Evolutionary conservation across 2,797 vertebrate genomes (phyloP), one percentile per base, ranked within the genome.

Genomic region (Lepidocolaptes lacrymiger): DNA sequence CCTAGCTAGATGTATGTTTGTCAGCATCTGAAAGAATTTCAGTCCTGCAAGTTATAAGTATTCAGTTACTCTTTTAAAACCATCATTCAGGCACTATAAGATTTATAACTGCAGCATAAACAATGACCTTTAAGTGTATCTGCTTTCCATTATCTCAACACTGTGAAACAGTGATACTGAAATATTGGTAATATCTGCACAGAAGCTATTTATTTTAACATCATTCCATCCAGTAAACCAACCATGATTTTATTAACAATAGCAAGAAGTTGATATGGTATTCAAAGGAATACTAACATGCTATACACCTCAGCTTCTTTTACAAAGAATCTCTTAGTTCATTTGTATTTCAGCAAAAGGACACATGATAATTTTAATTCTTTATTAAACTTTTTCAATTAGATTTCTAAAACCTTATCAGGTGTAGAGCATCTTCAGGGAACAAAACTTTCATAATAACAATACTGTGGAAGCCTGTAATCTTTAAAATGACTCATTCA

Each of bases 191-290:
- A 94, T 96, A 95, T 95, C 80, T 14, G 64, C 77, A 97, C 72
- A 96, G 78, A 96, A 97, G 93, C 89, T 94, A 96, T 97, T 97
- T 97, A 96, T 97, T 98, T 97, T 87, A 83, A 96, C 96, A 95
- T 75, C 61, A 96, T 96, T 98, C 93, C 82, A 82, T 78, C 78
- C 85, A 87, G 76, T 96, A 95, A 93, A 95, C 68, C 95, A 93
- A 67, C 63, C 71, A 92, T 95, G 97, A 96, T 97, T 97, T 95
- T 97, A 97, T 97, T 97, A 97, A 97, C 84, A 97, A 95, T 90
- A 89, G 90, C 63, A 97, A 91, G 61, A 86, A 85, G 32, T 82
- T 92, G 94, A 96, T 91, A 95, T 1, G 28, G 85, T 82, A 89
- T 95, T 97, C 96, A 97, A 97, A 96, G 67, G 63, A 94, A 94